Conservation (phyloP, 2,888 invertebrate genomes). For the Drosophila affinis region DNA sequence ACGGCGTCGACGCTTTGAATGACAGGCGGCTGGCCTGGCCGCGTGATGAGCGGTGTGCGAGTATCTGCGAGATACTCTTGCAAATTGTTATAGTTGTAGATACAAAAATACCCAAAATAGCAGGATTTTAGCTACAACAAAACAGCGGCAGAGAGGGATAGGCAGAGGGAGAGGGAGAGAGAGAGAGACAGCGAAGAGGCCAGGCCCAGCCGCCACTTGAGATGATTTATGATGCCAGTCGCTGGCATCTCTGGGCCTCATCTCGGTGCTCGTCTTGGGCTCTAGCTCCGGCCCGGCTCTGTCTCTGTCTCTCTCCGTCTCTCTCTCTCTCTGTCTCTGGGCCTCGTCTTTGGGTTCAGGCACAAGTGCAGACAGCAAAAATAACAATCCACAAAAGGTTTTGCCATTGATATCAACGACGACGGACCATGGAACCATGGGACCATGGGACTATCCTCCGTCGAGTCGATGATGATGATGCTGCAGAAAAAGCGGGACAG, state of each 20-base stretch:
- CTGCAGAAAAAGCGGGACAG: conserved; percentile 34
- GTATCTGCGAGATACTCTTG: conserved; percentile 61
- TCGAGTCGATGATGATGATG: conserved; percentile 31
- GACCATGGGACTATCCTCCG: conserved; percentile 9
- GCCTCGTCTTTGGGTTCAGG: conserved; percentile 11
- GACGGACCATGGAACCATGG: conserved; percentile 22
- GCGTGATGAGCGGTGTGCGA: conserved; percentile 13
- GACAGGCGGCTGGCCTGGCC: conserved; percentile 39
- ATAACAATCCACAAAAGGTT: conserved; percentile 49
- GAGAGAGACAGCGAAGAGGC: conserved; percentile 13
- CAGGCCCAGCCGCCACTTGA: conserved; percentile 67
- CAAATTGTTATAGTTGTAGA: conserved; percentile 69
- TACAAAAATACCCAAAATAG: conserved; percentile 58
- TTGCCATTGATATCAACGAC: conserved; percentile 58
- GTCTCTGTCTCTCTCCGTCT: not conserved
- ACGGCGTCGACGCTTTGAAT: conserved; percentile 16
- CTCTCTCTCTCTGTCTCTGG: not conserved
- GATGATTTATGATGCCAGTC: conserved; percentile 81
- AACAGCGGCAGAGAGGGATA: conserved; percentile 8
- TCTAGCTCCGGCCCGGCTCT: not conserved
- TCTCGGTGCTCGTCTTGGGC: not conserved
- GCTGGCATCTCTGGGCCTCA: conserved; percentile 4
- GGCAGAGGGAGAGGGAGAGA: conserved; percentile 14
- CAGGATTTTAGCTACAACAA: conserved; percentile 45
- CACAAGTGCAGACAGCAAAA: conserved; percentile 48